Percentiles rank a stretch among this genome's conserved stretches.
Conservation (phyloP, 2,797 vertebrate species). For the Brotula barbata region DNA sequence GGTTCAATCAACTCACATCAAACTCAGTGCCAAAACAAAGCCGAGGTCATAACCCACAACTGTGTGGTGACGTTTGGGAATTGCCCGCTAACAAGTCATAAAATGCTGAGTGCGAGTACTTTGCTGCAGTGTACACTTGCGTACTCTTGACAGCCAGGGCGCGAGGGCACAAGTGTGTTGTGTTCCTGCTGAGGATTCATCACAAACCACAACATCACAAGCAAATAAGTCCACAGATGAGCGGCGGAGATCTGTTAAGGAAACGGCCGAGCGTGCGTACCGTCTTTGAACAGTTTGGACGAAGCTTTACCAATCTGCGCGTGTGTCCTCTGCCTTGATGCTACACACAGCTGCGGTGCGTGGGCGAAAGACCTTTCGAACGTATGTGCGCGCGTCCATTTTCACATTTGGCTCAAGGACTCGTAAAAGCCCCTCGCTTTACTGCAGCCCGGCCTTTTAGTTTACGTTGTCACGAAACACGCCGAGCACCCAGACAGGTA, state of each 20-base stretch:
- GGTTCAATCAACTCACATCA: not conserved
- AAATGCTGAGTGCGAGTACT: conserved; percentile 12
- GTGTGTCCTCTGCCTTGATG: conserved; percentile 31
- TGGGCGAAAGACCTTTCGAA: conserved; percentile 20
- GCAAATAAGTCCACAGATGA: too few species aligned
- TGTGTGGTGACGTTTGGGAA: conserved; percentile 21
- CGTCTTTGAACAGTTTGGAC: not conserved
- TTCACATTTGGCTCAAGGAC: conserved; percentile 31
- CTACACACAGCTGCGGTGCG: conserved; percentile 16
- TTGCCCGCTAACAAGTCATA: conserved; percentile 25
- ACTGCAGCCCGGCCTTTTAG: conserved; percentile 8
- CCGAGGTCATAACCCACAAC: conserved; percentile 24
- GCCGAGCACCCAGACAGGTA: conserved; percentile 8
- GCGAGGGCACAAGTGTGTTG: not conserved
- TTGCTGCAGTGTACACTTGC: conserved; percentile 12
- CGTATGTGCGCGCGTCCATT: not conserved
- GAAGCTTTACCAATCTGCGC: conserved; percentile 33
- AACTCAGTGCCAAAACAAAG: conserved; percentile 9
- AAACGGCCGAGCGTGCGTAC: too few species aligned
- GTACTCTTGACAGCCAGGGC: conserved; percentile 7
- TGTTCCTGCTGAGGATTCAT: conserved; percentile 6
- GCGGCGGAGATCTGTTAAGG: not conserved
- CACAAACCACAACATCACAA: conserved; percentile 12
- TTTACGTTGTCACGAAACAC: conserved; percentile 14
- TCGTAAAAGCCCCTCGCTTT: conserved; percentile 36